A percentile compares a stretch with the other conserved stretches of the same genome.
Conservation (phyloP, 2,113 vertebrate species). For the Phalacrocorax pelagicus region DNA sequence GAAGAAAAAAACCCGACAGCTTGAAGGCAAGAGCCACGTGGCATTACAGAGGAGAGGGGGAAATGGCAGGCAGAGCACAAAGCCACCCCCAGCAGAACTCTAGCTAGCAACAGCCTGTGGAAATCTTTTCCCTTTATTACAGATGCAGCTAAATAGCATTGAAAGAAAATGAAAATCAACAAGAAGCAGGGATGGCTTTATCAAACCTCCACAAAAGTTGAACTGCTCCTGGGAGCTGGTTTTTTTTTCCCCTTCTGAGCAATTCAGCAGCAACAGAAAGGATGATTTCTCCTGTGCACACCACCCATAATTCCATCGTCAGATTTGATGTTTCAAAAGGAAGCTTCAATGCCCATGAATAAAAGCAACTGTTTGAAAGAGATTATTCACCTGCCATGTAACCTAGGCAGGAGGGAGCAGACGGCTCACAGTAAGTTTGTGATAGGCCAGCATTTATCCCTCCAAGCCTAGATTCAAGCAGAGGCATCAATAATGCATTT, state of each 20-base stretch:
- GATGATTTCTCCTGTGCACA: not conserved
- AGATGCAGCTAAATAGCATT: not conserved
- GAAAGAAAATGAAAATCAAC: slow-evolving; percentile 17
- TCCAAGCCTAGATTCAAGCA: not conserved
- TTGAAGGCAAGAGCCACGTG: not conserved
- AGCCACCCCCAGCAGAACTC: not conserved
- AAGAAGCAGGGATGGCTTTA: not conserved
- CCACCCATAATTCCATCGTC: not conserved
- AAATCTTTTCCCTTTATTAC: slow-evolving; percentile 14
- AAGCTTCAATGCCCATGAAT: not conserved
- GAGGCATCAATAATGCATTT: not conserved
- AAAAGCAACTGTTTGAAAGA: slow-evolving; percentile 5
- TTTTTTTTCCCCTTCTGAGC: not conserved
- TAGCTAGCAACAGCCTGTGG: not conserved
- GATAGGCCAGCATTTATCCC: not conserved
- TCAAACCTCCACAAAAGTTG: not conserved
- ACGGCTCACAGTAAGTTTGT: not conserved
- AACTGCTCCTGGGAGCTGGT: not conserved
- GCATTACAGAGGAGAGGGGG: not conserved
- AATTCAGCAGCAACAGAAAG: not conserved
- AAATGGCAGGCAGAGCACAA: not conserved
- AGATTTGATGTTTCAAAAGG: not conserved
- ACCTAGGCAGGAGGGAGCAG: not conserved
- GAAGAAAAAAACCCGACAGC: not conserved
- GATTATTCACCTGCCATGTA: slow-evolving; percentile 2